phyloP scores from a whole-genome alignment of 1,140 invertebrate species.

The Drosophila tropicalis region DNA sequence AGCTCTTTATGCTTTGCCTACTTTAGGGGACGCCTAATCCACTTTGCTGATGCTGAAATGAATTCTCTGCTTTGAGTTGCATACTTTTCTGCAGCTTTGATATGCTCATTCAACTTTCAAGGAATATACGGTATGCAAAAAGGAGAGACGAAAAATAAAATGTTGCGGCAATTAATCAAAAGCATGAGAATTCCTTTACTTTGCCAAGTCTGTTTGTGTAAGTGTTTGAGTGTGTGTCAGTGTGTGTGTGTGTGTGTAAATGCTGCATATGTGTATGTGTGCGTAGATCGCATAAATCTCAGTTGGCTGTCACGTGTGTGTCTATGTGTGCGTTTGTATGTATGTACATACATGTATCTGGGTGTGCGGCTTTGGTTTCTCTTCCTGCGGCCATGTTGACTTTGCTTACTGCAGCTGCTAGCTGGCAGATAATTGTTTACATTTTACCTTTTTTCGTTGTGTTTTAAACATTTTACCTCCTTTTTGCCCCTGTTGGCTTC shows the following conservation, averaged over 20 bases:
- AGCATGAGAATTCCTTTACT: constrained; percentile 72
- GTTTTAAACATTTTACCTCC: constrained; percentile 11
- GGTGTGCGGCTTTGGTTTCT: constrained; percentile 55
- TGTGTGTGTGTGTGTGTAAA: constrained; percentile 30
- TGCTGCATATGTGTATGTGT: constrained; percentile 29
- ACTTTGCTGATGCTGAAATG: not conserved
- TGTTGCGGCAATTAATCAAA: constrained; percentile 81
- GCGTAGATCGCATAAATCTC: constrained; percentile 71
- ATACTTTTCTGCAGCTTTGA: not conserved
- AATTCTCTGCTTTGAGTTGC: not conserved
- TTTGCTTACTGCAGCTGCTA: constrained; percentile 51
- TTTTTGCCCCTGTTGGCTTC: not conserved
- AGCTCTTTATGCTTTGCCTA: too few relatives aligned
- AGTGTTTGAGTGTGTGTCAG: constrained; percentile 33
- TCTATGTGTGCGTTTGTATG: constrained; percentile 16
- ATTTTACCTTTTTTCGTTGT: constrained; percentile 67
- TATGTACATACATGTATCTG: constrained; percentile 20
- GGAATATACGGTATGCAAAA: not conserved
- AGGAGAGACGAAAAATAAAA: constrained; percentile 57
- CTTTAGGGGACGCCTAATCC: too few relatives aligned
- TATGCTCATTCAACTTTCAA: not conserved
- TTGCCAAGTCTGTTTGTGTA: constrained; percentile 53
- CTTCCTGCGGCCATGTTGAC: constrained; percentile 40
- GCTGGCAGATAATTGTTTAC: constrained; percentile 80
- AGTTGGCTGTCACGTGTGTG: constrained; percentile 60